These are phyloP conservation scores for Neofelis nebulosa DNA, from an alignment of 2,113 vertebrate species.

Conservation along the genomic window DNA sequence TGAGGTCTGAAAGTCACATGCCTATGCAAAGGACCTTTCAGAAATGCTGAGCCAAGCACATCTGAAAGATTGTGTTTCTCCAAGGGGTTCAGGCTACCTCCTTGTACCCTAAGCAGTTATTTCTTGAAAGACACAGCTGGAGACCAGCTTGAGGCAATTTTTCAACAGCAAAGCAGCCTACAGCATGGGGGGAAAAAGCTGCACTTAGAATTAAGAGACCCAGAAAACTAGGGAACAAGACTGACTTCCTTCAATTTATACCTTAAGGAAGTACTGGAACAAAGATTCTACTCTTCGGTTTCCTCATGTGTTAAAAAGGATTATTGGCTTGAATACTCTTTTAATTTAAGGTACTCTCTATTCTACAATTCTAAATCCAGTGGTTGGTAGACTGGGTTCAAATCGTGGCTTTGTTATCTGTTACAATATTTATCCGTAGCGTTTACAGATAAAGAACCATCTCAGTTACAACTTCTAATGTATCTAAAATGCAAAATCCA, in stretches of 20 bases:
- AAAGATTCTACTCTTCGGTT: neutral
- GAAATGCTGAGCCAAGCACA: neutral
- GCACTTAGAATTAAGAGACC: neutral
- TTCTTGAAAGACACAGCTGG: slow-evolving; percentile 30
- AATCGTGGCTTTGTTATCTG: neutral
- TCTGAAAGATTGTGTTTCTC: slow-evolving; percentile 38
- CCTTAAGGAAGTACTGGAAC: neutral
- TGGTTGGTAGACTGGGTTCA: neutral
- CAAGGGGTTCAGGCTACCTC: slow-evolving; percentile 1
- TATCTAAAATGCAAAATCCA: neutral
- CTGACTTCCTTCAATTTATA: neutral
- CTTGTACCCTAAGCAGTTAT: neutral
- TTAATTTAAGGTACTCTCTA: neutral
- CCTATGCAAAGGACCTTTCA: neutral
- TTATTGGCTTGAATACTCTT: neutral
- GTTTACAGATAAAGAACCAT: neutral
- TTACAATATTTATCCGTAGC: neutral
- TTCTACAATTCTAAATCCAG: neutral
- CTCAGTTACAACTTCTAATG: neutral
- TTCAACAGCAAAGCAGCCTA: slow-evolving; percentile 4
- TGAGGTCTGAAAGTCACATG: slow-evolving; percentile 24
- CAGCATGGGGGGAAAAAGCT: neutral
- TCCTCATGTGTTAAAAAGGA: neutral
- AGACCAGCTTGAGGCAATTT: slow-evolving; percentile 36
- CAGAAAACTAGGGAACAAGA: neutral